Evolutionary conservation across 2,888 invertebrate species (phyloP).

Genomic region (Gymnosoma rotundatum): DNA sequence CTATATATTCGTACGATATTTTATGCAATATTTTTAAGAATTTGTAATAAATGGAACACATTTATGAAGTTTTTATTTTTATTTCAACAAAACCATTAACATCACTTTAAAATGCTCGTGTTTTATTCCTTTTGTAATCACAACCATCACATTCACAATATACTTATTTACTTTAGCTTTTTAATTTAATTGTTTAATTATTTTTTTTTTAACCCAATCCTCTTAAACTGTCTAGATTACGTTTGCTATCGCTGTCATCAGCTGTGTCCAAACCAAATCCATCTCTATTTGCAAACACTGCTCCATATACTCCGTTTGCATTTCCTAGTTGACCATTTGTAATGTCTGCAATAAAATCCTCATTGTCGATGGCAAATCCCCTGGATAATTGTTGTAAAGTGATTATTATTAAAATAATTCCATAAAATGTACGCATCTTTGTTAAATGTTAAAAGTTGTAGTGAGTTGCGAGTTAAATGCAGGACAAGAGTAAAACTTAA

Average conservation of each 20-base stretch:
- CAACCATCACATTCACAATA: neutral
- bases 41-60: conserved; percentile 41
- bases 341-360: neutral
- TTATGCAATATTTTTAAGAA: conserved; percentile 31
- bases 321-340: neutral
- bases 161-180: conserved; percentile 19
- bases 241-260: conserved; percentile 30
- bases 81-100: conserved; percentile 2
- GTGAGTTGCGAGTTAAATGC: neutral
- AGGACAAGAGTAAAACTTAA: neutral
- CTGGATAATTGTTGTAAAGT: conserved; percentile 64
- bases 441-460: neutral
- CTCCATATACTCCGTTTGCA: neutral
- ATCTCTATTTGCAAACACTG: neutral
- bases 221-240: conserved; percentile 58
- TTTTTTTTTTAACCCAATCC: conserved; percentile 59
- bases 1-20: conserved; percentile 34
- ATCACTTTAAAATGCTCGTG: neutral
- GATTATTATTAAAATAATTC: conserved; percentile 62
- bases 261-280: conserved; percentile 2
- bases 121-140: neutral
- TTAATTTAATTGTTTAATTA: conserved; percentile 44
- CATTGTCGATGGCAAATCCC: conserved; percentile 50
- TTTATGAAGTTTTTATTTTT: neutral
- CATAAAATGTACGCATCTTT: conserved; percentile 59